Conservation (phyloP, 2,888 invertebrate genomes). For the Heliconius hortense region DNA sequence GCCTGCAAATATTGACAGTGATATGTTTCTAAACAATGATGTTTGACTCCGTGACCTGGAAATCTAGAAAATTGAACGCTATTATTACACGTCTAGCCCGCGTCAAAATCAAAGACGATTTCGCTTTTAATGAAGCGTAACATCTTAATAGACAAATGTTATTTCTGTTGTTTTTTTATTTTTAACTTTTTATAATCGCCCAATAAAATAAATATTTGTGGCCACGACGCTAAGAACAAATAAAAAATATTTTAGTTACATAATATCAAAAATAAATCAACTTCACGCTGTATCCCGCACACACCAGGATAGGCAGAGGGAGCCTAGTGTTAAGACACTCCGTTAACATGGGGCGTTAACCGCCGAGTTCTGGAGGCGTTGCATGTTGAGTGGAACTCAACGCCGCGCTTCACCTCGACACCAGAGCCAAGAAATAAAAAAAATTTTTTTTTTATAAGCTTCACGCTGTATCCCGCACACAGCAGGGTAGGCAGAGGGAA, state of each 20-base stretch:
- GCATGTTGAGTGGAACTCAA: no score
- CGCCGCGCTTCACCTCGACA: no score
- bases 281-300: no score
- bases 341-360: no score
- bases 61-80: constrained; percentile 55
- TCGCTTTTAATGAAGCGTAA: constrained; percentile 32
- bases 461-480: no score
- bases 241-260: not conserved
- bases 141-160: not conserved
- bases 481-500: no score
- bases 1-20: constrained; percentile 55
- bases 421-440: no score
- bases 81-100: constrained; percentile 45
- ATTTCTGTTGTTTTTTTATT: not conserved
- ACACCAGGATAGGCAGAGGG: no score
- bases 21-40: constrained; percentile 53
- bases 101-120: constrained; percentile 45
- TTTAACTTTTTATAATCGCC: not conserved
- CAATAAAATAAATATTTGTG: not conserved
- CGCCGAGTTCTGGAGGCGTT: no score
- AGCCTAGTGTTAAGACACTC: no score
- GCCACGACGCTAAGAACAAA: not conserved
- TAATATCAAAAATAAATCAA: no score
- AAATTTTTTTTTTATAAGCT: no score
- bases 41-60: constrained; percentile 59